These are phyloP conservation scores for Drosophila pectinifera DNA, from an alignment of 1,140 invertebrate genomes.

Conservation along the genomic window DNA sequence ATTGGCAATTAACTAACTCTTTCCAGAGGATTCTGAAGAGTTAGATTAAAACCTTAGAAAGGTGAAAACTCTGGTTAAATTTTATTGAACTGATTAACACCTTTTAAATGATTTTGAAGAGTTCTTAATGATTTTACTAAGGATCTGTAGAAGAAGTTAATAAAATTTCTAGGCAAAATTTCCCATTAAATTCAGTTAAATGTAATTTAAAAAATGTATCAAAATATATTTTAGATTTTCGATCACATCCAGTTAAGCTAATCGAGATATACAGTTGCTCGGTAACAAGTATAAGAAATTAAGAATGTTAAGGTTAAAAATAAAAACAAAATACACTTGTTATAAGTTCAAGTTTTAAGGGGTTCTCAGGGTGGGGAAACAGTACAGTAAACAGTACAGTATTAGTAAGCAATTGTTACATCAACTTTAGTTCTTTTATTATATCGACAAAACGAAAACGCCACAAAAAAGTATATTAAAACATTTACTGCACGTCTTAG, in stretches of 20 bases:
- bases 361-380: conserved; percentile 28
- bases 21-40: too few species aligned
- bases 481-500: conserved; percentile 83
- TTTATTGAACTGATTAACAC: not conserved
- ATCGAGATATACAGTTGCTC: conserved; percentile 31
- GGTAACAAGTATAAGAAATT: conserved; percentile 30
- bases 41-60: too few species aligned
- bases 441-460: conserved; percentile 66
- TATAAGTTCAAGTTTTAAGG: conserved; percentile 27
- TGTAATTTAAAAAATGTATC: too few species aligned
- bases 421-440: conserved; percentile 50
- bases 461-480: conserved; percentile 72
- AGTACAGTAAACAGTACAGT: conserved; percentile 36
- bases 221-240: too few species aligned
- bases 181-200: too few species aligned
- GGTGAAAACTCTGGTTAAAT: too few species aligned
- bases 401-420: conserved; percentile 53
- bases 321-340: conserved; percentile 36
- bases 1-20: too few species aligned
- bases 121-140: not conserved
- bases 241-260: not conserved
- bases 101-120: not conserved
- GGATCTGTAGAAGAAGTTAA: too few species aligned
- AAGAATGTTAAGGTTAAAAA: conserved; percentile 36
- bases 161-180: too few species aligned